Evolutionary conservation across 2,888 invertebrate species (phyloP).

Genomic region (Schizaphis graminum): DNA sequence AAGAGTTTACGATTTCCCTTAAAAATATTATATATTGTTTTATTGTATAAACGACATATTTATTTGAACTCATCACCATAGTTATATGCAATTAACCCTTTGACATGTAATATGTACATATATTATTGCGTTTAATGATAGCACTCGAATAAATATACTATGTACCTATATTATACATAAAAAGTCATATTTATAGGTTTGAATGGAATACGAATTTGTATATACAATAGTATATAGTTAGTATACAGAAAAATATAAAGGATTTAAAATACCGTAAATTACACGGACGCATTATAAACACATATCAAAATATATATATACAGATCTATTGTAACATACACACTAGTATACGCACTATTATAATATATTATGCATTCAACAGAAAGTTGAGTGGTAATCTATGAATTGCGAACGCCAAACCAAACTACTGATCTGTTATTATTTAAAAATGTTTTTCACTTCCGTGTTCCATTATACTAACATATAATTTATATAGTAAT

Average conservation of each 20-base stretch:
- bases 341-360: background rate
- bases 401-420: background rate
- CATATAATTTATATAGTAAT: background rate
- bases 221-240: background rate
- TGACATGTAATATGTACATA: background rate
- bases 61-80: background rate
- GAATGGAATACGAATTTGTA: background rate
- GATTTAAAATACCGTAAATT: background rate
- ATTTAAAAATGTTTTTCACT: background rate
- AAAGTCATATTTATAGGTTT: background rate
- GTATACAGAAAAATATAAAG: background rate
- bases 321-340: background rate
- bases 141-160: background rate
- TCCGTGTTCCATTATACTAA: background rate
- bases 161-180: background rate
- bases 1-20: background rate
- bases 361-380: background rate
- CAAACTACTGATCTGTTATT: background rate
- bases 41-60: background rate
- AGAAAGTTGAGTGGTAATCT: background rate
- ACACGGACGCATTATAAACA: background rate
- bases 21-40: no score
- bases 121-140: background rate
- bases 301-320: background rate
- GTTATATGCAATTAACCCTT: background rate